Evolutionary conservation across 2,888 invertebrate species (phyloP).

Genomic region (Xestia xanthographa): DNA sequence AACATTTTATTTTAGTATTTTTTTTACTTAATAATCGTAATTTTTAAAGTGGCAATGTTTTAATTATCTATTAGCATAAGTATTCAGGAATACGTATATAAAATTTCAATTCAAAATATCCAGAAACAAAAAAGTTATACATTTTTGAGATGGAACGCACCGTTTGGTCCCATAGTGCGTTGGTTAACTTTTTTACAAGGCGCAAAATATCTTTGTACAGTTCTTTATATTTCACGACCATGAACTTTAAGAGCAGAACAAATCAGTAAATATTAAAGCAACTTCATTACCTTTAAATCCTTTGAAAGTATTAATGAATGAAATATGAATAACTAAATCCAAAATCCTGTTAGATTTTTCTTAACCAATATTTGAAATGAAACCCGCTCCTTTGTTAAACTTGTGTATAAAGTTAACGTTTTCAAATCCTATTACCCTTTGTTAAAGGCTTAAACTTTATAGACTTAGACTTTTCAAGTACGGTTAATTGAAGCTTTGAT

Average conservation of each 20-base stretch:
- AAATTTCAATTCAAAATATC: no score
- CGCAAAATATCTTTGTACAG: not conserved
- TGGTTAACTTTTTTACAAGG: not conserved
- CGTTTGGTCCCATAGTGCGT: no score
- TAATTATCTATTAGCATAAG: no score
- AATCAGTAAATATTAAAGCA: not conserved
- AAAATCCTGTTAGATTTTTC: constrained; percentile 32
- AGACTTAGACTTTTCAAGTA: constrained; percentile 39
- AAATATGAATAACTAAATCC: constrained; percentile 20
- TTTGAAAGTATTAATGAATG: constrained; percentile 15
- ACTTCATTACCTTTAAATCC: constrained; percentile 3
- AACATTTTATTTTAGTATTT: no score
- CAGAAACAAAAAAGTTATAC: no score
- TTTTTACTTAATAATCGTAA: no score
- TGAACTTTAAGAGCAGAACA: not conserved
- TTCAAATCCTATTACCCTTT: constrained; percentile 58
- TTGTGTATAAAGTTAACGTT: constrained; percentile 55
- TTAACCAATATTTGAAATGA: constrained; percentile 39
- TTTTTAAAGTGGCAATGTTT: no score
- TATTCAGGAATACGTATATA: no score
- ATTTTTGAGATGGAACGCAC: no score
- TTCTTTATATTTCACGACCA: not conserved
- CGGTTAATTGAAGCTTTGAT: constrained; percentile 53
- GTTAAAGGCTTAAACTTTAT: constrained; percentile 51
- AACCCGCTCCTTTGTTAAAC: constrained; percentile 45